Percentiles rank a stretch among this genome's conserved stretches.
Evolutionary conservation across 2,113 vertebrate species (phyloP).

Genomic region (Melanerpes aurifrons): DNA sequence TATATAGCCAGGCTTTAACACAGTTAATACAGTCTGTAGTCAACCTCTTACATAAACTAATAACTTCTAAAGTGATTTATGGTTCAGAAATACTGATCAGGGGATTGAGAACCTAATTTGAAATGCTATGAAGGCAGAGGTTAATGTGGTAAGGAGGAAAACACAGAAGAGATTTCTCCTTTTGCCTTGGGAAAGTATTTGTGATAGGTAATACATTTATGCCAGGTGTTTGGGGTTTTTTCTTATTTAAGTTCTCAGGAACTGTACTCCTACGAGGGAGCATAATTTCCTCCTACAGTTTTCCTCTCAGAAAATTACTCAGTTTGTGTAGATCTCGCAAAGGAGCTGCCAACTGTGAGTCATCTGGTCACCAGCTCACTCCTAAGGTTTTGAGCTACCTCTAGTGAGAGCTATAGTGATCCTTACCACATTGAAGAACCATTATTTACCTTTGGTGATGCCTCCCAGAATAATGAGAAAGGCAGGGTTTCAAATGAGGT

Average conservation of each 20-base stretch:
- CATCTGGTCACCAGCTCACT: constrained; percentile 47
- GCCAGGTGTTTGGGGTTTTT: background rate
- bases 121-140: background rate
- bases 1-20: constrained; percentile 37
- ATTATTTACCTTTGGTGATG: background rate
- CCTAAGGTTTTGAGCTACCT: background rate
- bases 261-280: background rate
- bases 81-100: constrained; percentile 40
- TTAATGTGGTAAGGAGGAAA: background rate
- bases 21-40: constrained; percentile 18
- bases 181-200: background rate
- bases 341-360: constrained; percentile 48
- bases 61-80: constrained; percentile 37
- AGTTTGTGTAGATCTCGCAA: constrained; percentile 20
- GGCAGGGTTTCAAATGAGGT: background rate
- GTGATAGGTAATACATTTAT: background rate
- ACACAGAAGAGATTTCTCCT: background rate
- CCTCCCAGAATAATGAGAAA: background rate
- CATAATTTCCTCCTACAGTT: constrained; percentile 41
- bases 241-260: background rate
- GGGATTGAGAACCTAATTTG: background rate
- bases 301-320: constrained; percentile 37
- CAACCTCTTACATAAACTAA: constrained; percentile 25
- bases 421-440: background rate
- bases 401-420: background rate